Evolutionary conservation across 2,113 vertebrate genomes (phyloP).

Genomic region (Motacilla tschutschensis): DNA sequence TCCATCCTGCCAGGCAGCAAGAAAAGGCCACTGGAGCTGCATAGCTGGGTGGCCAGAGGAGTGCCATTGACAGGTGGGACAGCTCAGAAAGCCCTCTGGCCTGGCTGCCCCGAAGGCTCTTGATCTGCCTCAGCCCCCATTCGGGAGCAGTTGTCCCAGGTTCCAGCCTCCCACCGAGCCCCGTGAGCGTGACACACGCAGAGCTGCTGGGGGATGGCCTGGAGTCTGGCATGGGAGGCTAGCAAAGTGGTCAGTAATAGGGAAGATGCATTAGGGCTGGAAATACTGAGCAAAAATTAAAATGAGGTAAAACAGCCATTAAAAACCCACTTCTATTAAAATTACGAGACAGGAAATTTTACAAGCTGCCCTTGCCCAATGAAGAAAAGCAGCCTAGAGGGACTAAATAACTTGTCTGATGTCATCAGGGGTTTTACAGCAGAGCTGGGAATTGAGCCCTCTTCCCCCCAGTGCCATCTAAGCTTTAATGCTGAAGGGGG

Average conservation of each 20-base stretch:
- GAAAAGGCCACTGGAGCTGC: neutral
- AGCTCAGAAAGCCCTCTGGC: neutral
- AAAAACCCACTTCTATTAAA: neutral
- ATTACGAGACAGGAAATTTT: neutral
- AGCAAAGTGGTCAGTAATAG: neutral
- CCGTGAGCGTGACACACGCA: rapidly evolving
- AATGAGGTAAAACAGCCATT: neutral
- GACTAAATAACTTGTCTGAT: slow-evolving; percentile 5
- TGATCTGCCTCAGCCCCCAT: neutral
- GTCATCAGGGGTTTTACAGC: slow-evolving; percentile 7
- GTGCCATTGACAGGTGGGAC: neutral
- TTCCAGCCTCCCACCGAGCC: neutral
- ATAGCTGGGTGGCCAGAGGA: neutral
- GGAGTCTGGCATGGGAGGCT: neutral
- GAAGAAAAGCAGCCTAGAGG: neutral
- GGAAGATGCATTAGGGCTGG: neutral
- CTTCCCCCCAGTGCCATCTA: neutral
- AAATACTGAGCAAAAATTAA: neutral
- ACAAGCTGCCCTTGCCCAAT: neutral
- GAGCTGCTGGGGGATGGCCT: rapidly evolving
- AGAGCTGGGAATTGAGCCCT: neutral
- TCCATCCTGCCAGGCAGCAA: neutral
- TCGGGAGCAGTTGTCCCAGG: neutral
- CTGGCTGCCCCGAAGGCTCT: neutral
- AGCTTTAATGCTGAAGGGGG: neutral